Percentiles rank a stretch among this genome's conserved stretches.
Conservation (phyloP, 2,888 invertebrate genomes). For the Lasius fuliginosus region DNA sequence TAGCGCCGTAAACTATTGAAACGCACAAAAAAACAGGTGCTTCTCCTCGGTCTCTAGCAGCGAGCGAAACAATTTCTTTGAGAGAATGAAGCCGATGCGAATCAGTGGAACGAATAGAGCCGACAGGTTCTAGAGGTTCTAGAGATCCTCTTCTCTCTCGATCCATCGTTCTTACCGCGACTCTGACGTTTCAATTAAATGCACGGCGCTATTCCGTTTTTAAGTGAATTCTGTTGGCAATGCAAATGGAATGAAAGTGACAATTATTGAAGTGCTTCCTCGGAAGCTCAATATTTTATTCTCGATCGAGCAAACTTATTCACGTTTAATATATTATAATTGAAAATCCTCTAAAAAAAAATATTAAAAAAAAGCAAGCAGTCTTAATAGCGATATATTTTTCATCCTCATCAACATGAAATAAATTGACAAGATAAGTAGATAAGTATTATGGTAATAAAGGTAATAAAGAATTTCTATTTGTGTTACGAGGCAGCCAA, state of each 20-base stretch:
- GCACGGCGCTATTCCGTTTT: slow-evolving; percentile 54
- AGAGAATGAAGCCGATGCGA: slow-evolving; percentile 58
- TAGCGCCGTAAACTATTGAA: slow-evolving; percentile 46
- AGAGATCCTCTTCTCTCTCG: slow-evolving; percentile 56
- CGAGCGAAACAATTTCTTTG: slow-evolving; percentile 58
- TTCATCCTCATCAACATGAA: not conserved
- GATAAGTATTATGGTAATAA: not conserved
- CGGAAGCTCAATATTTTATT: slow-evolving; percentile 24
- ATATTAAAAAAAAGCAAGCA: not conserved
- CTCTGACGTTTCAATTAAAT: slow-evolving; percentile 74
- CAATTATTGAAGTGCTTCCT: slow-evolving; percentile 21
- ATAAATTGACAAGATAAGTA: slow-evolving; percentile 7
- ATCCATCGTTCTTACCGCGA: slow-evolving; percentile 54
- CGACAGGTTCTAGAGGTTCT: slow-evolving; percentile 61
- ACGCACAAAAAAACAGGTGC: slow-evolving; percentile 48
- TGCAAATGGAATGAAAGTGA: slow-evolving; percentile 37
- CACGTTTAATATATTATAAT: slow-evolving; percentile 3
- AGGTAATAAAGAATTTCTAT: not conserved
- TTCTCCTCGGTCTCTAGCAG: slow-evolving; percentile 32
- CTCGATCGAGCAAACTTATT: slow-evolving; percentile 2
- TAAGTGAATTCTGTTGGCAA: slow-evolving; percentile 10
- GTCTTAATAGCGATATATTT: not conserved
- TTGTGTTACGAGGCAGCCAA: not conserved
- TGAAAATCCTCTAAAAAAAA: not conserved
- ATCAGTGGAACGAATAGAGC: slow-evolving; percentile 60